Conservation (phyloP, 1,140 invertebrate species). For the Rhopalosiphum padi region DNA sequence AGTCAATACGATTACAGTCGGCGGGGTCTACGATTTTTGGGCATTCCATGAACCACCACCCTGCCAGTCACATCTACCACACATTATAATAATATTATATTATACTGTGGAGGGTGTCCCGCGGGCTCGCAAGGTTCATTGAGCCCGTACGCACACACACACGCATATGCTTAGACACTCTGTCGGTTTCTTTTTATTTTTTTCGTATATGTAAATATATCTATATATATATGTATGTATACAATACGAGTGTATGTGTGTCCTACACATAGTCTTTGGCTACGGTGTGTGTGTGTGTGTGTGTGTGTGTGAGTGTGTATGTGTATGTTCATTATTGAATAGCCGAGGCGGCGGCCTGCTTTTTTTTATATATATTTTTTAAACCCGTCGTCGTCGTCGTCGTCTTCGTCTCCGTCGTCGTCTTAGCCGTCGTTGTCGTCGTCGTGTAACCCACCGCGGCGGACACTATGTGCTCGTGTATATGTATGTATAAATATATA, state of each 20-base stretch:
- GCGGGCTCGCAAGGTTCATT: slow-evolving; percentile 1
- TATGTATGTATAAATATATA: neutral
- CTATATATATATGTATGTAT: neutral
- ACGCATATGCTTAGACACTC: neutral
- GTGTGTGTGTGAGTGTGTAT: neutral
- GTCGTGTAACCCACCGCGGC: slow-evolving; percentile 46
- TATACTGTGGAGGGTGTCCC: slow-evolving; percentile 32
- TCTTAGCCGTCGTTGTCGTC: neutral
- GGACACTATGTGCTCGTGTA: neutral
- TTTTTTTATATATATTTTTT: slow-evolving; percentile 38
- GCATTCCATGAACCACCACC: neutral
- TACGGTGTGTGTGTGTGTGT: neutral
- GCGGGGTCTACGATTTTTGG: neutral
- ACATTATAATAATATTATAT: neutral
- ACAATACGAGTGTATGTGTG: neutral
- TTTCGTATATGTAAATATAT: slow-evolving; percentile 16
- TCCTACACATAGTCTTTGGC: slow-evolving; percentile 26
- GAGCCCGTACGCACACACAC: neutral
- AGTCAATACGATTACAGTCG: neutral
- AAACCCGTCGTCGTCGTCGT: slow-evolving; percentile 45
- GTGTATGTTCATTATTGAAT: slow-evolving; percentile 53
- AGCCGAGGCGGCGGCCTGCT: slow-evolving; percentile 32
- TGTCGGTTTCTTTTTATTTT: slow-evolving; percentile 24
- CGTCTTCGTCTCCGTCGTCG: slow-evolving; percentile 31
- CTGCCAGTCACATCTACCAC: neutral